These are phyloP conservation scores for Tauraco erythrolophus DNA, from an alignment of 2,113 vertebrate species.

Conservation along the genomic window DNA sequence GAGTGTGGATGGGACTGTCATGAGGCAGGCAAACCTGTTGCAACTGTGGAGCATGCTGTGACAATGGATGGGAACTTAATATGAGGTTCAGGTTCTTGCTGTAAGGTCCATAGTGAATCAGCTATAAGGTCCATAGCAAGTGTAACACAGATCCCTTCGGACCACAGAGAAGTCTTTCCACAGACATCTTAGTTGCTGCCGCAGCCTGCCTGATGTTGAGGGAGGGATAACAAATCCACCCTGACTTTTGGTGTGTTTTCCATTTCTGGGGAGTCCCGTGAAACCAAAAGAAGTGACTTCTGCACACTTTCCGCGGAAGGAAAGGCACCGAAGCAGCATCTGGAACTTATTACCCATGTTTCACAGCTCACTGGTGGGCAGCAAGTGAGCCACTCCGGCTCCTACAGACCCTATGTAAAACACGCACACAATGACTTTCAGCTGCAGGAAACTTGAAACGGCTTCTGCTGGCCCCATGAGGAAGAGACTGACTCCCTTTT, in stretches of 20 bases:
- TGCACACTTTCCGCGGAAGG: neutral
- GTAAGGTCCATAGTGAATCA: neutral
- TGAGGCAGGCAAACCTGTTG: neutral
- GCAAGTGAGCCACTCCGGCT: neutral
- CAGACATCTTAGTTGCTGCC: neutral
- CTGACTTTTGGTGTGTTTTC: constrained; percentile 1
- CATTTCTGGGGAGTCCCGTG: neutral
- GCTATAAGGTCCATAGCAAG: neutral
- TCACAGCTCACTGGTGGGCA: constrained; percentile 45
- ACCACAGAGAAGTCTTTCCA: neutral
- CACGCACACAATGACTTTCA: neutral
- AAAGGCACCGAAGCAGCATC: constrained; percentile 6
- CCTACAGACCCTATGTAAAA: neutral
- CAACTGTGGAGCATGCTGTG: neutral
- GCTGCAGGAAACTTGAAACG: neutral
- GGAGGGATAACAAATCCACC: neutral
- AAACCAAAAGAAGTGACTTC: constrained; percentile 20
- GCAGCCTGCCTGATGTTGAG: neutral
- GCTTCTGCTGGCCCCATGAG: neutral
- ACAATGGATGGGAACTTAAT: neutral
- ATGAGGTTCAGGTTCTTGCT: neutral
- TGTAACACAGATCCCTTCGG: neutral
- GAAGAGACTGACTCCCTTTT: neutral
- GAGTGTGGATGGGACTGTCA: neutral
- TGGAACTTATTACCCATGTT: constrained; percentile 56